These are phyloP conservation scores for Campylomormyrus tamandua DNA, from an alignment of 2,113 vertebrate species.

Conservation along the genomic window DNA sequence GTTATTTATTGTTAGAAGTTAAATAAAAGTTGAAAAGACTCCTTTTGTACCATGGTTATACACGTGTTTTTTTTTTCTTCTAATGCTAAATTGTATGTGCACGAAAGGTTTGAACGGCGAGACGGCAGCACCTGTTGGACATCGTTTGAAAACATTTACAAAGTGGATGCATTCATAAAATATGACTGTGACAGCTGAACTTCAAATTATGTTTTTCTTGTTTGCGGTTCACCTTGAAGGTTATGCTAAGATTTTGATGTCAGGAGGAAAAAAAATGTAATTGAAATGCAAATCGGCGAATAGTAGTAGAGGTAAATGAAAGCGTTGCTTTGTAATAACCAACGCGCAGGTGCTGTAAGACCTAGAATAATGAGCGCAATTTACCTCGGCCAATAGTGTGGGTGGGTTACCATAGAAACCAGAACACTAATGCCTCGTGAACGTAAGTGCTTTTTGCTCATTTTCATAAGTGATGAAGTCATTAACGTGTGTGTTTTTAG, in stretches of 20 bases:
- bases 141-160: background rate
- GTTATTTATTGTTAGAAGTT: slow-evolving; percentile 2
- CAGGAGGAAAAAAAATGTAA: background rate
- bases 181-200: background rate
- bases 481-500: background rate
- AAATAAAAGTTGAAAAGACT: background rate
- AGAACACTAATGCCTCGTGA: background rate
- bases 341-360: background rate
- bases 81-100: background rate
- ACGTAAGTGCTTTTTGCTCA: background rate
- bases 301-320: background rate
- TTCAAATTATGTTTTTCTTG: background rate
- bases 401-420: slow-evolving; percentile 8
- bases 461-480: background rate
- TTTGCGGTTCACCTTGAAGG: background rate
- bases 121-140: background rate
- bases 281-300: background rate
- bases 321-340: background rate
- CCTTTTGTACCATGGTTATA: background rate
- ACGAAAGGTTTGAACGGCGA: background rate
- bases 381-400: background rate
- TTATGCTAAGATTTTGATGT: background rate
- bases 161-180: background rate
- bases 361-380: background rate
- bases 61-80: background rate